Base-by-base conservation (phyloP, 2,113 vertebrate genomes). In the Zeus faber region DNA sequence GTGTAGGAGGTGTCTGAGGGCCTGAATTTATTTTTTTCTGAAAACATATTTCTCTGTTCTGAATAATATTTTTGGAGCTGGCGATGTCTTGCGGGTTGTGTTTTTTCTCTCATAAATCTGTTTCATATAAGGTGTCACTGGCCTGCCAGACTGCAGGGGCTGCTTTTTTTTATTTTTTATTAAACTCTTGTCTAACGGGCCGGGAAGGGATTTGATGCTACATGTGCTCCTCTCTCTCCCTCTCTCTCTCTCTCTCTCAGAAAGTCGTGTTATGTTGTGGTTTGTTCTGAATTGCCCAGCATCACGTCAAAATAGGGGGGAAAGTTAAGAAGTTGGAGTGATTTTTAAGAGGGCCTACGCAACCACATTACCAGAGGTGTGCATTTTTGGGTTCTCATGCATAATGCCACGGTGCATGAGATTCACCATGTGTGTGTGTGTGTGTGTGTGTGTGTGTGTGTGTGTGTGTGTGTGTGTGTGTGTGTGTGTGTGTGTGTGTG, bases 121-220 rank as follows among this genome's bases (percentile, higher is more conserved):
- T 66, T 86, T 79, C 56, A 65, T 76, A 81, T 86, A 67, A 84
- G 55, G 54, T 58, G 55, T 72, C 62, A 43, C 49, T 33, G 1
- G 31, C 63, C 63, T 79, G 75, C 66, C 77, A 80, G 62, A 56
- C n/a, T n/a, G n/a, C 23, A 9, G 54, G 45, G 60, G 29, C 49
- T 65, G 78, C 70, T 67, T 18, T 11, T 61, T 50, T 43, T 68
- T 51, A 54, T 43, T 68, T 60, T 69, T 74, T 40, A 53, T 54
- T 49, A 65, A 3, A 62, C 50, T 70, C 26, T 6, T 52, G 59
- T 72, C 73, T 71, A 76, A 65, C 65, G 62, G n/a, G 61, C 68
- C 16, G 6, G 61, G 26, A 57, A 64, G 69, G 58, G 45, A 74
- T 78, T 70, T 69, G 44, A 64, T 70, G 77, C 65, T 49, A 54